Evolutionary conservation across 2,113 vertebrate species (phyloP).

Genomic region (Passer domesticus): DNA sequence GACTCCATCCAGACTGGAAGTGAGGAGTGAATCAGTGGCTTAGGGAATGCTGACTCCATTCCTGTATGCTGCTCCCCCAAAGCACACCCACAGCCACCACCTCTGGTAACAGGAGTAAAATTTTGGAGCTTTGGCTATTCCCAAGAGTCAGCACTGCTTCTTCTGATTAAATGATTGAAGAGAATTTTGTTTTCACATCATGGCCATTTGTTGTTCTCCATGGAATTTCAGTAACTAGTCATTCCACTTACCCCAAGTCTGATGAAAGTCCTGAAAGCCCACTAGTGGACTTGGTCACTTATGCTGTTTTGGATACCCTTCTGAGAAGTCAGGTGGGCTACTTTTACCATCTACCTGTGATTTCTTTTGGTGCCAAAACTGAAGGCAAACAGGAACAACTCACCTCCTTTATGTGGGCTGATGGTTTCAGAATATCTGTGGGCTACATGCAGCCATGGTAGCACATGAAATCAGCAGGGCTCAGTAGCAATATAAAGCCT

Average conservation of each 20-base stretch:
- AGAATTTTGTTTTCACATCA: background rate
- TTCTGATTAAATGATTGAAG: background rate
- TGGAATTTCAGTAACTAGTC: background rate
- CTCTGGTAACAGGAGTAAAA: background rate
- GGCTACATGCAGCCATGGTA: background rate
- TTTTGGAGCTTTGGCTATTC: background rate
- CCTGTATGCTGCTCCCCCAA: background rate
- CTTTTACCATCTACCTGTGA: rapidly evolving
- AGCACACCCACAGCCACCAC: rapidly evolving
- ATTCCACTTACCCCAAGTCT: background rate
- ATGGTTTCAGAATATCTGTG: background rate
- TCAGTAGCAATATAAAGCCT: background rate
- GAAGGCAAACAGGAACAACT: background rate
- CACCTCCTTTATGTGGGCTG: background rate
- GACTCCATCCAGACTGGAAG: background rate
- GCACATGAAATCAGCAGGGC: background rate
- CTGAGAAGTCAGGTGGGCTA: background rate
- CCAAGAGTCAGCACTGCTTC: background rate
- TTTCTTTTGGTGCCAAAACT: background rate
- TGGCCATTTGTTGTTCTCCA: background rate
- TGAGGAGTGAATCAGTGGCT: background rate
- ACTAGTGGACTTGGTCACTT: background rate
- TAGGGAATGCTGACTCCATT: background rate
- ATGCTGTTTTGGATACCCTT: background rate
- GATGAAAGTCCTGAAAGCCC: background rate